phyloP scores from a whole-genome alignment of 2,888 invertebrate genomes.

The Tillus elongatus region DNA sequence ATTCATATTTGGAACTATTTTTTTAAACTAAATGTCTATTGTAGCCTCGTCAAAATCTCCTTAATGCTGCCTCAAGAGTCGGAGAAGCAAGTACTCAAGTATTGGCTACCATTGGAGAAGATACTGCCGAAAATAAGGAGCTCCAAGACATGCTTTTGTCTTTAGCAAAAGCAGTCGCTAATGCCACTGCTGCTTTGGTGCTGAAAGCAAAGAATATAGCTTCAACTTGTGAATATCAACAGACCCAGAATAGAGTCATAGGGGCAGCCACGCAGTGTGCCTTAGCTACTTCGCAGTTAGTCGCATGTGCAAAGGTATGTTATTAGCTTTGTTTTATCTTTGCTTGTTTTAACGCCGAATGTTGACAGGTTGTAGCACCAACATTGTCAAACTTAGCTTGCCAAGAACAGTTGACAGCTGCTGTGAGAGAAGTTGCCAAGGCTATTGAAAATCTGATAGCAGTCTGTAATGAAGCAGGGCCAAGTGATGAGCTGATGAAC shows the following conservation, averaged over 20 bases:
- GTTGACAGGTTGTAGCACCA: slow-evolving; percentile 64
- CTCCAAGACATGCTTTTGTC: slow-evolving; percentile 83
- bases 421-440: slow-evolving; percentile 84
- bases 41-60: slow-evolving; percentile 74
- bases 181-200: slow-evolving; percentile 93
- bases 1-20: slow-evolving; percentile 3
- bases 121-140: slow-evolving; percentile 75
- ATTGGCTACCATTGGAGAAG: slow-evolving; percentile 85
- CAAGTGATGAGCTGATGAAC: slow-evolving; percentile 58
- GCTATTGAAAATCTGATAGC: slow-evolving; percentile 84
- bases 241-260: slow-evolving; percentile 79
- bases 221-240: slow-evolving; percentile 73
- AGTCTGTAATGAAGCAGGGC: slow-evolving; percentile 66
- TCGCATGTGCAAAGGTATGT: slow-evolving; percentile 85
- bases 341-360: background rate
- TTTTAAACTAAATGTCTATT: slow-evolving; percentile 37
- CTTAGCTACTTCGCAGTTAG: slow-evolving; percentile 91
- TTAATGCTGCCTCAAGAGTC: slow-evolving; percentile 91
- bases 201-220: slow-evolving; percentile 95
- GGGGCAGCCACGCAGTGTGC: slow-evolving; percentile 96
- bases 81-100: slow-evolving; percentile 95
- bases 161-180: slow-evolving; percentile 94
- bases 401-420: slow-evolving; percentile 84
- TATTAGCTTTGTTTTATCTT: slow-evolving; percentile 10
- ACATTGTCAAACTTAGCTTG: slow-evolving; percentile 73